Conservation (phyloP, 1,140 invertebrate species). For the Polypedilum pembai region DNA sequence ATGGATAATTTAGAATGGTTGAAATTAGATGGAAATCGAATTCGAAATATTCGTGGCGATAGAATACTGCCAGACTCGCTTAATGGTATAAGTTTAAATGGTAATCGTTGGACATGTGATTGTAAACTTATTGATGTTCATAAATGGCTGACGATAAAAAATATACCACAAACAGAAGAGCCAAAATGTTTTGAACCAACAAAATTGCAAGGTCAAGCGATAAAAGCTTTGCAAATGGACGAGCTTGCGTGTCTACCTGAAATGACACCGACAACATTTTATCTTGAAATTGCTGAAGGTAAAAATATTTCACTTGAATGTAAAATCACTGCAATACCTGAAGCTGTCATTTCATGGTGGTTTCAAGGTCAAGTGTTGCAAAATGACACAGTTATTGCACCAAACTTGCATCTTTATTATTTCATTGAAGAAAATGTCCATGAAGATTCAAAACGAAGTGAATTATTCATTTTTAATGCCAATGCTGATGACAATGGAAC, state of each 20-base stretch:
- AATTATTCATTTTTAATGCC: slow-evolving; percentile 66
- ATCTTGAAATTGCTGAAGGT: slow-evolving; percentile 67
- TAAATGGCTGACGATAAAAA: slow-evolving; percentile 66
- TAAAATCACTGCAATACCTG: slow-evolving; percentile 66
- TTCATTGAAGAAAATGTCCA: slow-evolving; percentile 59
- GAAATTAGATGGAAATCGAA: slow-evolving; percentile 70
- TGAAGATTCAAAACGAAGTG: slow-evolving; percentile 60
- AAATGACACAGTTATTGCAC: slow-evolving; percentile 57
- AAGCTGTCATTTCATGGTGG: slow-evolving; percentile 69
- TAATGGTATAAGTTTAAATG: slow-evolving; percentile 70
- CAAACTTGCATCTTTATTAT: slow-evolving; percentile 57
- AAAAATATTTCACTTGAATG: slow-evolving; percentile 72
- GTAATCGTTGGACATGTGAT: slow-evolving; percentile 84
- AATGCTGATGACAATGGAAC: slow-evolving; percentile 69
- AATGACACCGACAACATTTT: slow-evolving; percentile 60
- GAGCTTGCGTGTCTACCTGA: slow-evolving; percentile 78
- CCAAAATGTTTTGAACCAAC: slow-evolving; percentile 67
- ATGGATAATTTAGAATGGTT: slow-evolving; percentile 75
- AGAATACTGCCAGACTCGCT: slow-evolving; percentile 63
- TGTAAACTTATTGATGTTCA: slow-evolving; percentile 69
- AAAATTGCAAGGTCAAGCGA: slow-evolving; percentile 55
- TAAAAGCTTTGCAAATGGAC: slow-evolving; percentile 58
- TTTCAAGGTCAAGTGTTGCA: slow-evolving; percentile 68
- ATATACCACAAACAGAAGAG: slow-evolving; percentile 62
- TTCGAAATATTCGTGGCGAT: slow-evolving; percentile 60